Base-by-base conservation (phyloP, 1,140 invertebrate species). In the Pentalonia nigronervosa region DNA sequence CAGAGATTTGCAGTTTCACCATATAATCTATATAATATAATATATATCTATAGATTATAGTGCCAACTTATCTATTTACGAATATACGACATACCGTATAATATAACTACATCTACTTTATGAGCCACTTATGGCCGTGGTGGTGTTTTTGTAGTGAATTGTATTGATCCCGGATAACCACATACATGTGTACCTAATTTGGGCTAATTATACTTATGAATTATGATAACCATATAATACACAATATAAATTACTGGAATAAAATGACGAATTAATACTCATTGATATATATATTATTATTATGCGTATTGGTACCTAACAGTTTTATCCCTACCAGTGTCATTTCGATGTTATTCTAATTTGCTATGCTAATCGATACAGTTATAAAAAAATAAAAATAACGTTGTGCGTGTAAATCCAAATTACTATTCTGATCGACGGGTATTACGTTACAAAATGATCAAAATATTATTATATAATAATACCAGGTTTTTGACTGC, bases 251-350 rank as follows among this genome's bases (percentile, higher is more conserved):
- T 6, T 17, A 76, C 14, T 14, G 60, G 4, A 17, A 0, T n/a
- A 76, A 30, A 67, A 30, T n/a, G 30, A 76, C 14, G 60, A 76
- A 76, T n/a, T 76, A 76, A n/a, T 76, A n/a, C 6, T 6, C 14
- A 76, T 76, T 34, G n/a, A 76, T 76, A n/a, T 76, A 76, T n/a
- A n/a, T 76, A 76, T n/a, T 76, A 76, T n/a, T 76, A 76, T 67
- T 17, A 67, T 76, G 60, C 20, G 30, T 76, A 67, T 6, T 2
- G 41, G 41, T 4, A 11, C 25, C 17, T 60, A 67, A 67, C 60
- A 14, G 14, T 20, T 76, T n/a, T 76, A 17, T 76, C 23, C 0
- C 0, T 76, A 14, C 17, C 30, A 30, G 30, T 76, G n/a, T n/a
- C n/a, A 34, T n/a, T 76, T n/a, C 60, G 60, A 76, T 7, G 60